These are phyloP conservation scores for Thripadectes ignobilis DNA, from an alignment of 2,797 vertebrate species.

Conservation along the genomic window DNA sequence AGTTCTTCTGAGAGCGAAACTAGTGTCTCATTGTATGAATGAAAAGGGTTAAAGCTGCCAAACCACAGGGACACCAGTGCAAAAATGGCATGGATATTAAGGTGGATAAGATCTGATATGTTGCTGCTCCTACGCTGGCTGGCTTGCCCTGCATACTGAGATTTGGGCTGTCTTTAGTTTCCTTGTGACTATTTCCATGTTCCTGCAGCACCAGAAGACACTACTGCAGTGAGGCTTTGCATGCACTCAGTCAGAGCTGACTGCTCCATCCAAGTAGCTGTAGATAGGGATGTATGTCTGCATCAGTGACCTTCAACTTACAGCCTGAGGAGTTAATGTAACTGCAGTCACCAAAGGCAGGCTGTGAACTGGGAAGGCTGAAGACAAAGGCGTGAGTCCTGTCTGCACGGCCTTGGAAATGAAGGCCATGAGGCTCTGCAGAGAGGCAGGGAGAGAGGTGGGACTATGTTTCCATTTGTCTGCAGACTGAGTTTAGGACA, in stretches of 20 bases:
- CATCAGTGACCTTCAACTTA: background rate
- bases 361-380: background rate
- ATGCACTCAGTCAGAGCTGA: rapidly evolving
- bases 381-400: background rate
- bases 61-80: background rate
- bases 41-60: background rate
- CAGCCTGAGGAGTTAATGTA: background rate
- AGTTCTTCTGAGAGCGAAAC: background rate
- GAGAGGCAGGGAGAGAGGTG: background rate
- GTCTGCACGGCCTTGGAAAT: background rate
- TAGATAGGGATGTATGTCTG: background rate
- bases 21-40: background rate
- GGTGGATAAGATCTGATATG: background rate
- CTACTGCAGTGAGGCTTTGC: background rate
- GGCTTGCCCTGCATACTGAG: background rate
- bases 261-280: background rate
- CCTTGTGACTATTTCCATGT: background rate
- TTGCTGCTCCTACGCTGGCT: background rate
- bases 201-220: background rate
- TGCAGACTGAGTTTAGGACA: background rate
- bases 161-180: background rate
- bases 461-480: background rate
- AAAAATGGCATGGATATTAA: background rate
- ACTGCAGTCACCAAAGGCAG: background rate
- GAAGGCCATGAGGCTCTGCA: background rate